Base-by-base conservation (phyloP, 1,140 invertebrate genomes). In the Nasonia vitripennis region DNA sequence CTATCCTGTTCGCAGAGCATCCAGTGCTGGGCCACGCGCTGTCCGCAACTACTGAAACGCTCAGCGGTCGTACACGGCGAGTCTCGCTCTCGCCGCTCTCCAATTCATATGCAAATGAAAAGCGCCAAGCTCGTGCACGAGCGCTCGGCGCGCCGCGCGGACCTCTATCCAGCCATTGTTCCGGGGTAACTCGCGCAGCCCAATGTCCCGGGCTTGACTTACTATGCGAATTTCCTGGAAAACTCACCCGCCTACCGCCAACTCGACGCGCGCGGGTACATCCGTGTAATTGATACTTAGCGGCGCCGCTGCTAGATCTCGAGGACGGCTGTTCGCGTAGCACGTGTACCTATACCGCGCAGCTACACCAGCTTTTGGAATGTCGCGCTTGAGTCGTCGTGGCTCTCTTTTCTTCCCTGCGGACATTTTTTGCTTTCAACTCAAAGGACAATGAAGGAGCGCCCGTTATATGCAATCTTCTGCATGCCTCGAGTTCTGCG, bases 91-190 rank as follows among this genome's bases (percentile, higher is more conserved):
- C 81, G 62, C 62, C 75, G 55, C 87, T 84, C 87, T 87, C 74
- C 91, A 90, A 93, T 93, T 93, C 92, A 92, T 92, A 93, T 93
- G 92, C 92, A 93, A 93, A 93, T 93, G 90, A 88, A 91, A 91
- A 91, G 90, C 89, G 87, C 89, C 89, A 87, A 31, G 89, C 86
- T 89, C 23, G 51, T 62, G 73, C 80, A 87, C 88, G 23, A 45
- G 41, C 6, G 89, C 86, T 62, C n/a, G 78, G 48, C 11, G 27
- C 62, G 6, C 67, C 62, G 6, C 23, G 7, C 2, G 55, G 55
- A 62, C 55, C 55, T 85, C 75, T 62, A 82, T 82, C 83, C 84
- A 62, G 55, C 88, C 90, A 93, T 93, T 93, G 92, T 93, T 92
- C 91, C 77, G 67, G 31, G 37, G 71, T 37, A 45, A 10, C 75